A percentile compares a stretch with the other conserved stretches of the same genome.
phyloP scores from a whole-genome alignment of 2,888 invertebrate genomes.

The Hirtodrosophila alboralis region DNA sequence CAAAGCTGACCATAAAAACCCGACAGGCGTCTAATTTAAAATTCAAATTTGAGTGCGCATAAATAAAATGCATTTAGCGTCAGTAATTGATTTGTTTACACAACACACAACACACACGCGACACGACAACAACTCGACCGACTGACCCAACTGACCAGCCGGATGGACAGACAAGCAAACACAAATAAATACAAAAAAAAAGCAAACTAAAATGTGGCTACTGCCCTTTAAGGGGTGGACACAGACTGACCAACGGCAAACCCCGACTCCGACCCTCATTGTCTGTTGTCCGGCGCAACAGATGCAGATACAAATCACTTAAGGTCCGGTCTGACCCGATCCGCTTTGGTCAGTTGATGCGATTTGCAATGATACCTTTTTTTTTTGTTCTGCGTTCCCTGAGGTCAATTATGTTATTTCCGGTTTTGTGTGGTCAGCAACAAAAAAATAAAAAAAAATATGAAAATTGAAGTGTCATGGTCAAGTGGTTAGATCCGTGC shows the following conservation, averaged over 20 bases:
- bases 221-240: conserved; percentile 1
- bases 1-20: conserved; percentile 52
- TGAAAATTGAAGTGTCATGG: conserved; percentile 55
- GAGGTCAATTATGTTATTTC: conserved; percentile 78
- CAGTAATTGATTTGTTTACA: conserved; percentile 78
- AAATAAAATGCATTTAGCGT: conserved; percentile 67
- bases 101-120: conserved; percentile 62
- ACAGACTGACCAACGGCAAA: conserved; percentile 52
- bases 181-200: conserved; percentile 14
- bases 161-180: conserved; percentile 15
- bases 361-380: conserved; percentile 74
- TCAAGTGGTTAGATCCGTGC: conserved; percentile 67
- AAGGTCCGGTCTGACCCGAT: conserved; percentile 38
- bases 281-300: conserved; percentile 68
- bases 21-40: conserved; percentile 62
- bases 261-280: conserved; percentile 38
- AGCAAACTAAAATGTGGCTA: conserved; percentile 20
- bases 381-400: conserved; percentile 51
- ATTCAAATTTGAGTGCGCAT: conserved; percentile 67
- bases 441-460: conserved; percentile 15
- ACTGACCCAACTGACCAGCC: conserved; percentile 57
- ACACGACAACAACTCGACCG: conserved; percentile 52
- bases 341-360: conserved; percentile 69
- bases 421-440: conserved; percentile 64
- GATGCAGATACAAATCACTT: conserved; percentile 67